Evolutionary conservation across 1,140 invertebrate species (phyloP), one percentile per base, ranked within the genome.

Genomic region (Drosophila sechellia): DNA sequence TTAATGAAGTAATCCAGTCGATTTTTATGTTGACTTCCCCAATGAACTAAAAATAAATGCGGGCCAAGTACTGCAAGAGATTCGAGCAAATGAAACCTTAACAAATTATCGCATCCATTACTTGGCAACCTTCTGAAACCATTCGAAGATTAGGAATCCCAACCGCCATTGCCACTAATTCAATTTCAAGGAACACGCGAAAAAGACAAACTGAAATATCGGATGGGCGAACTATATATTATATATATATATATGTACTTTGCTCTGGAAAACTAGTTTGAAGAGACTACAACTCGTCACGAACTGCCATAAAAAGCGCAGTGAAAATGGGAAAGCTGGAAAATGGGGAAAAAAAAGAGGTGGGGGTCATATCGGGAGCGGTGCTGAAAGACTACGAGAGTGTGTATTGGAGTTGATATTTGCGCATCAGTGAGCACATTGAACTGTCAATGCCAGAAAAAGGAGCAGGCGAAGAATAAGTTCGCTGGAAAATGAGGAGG

Each of bases 361-460:
- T 25, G 42, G 34, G 10, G 20, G 17, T 20, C 22, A 17, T 40
- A n/a, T 5, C n/a, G 58, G 27, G n/a, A 34, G 37, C 11, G 34
- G 5, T 37, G 50, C 34, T 40, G 22, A 20, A 45, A 49, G 48
- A 56, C 61, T 42, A 17, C 31, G 74, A 43, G 53, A 52, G 61
- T 81, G 75, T 87, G 83, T 87, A 87, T 89, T 87, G 83, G 48
- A 84, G 79, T 87, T 90, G 79, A 90, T 84, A 84, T 89, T 90
- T 80, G 77, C 77, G 84, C 89, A 91, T 90, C 87, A 89, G 61
- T 87, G 87, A 64, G 77, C 89, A 84, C 89, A 90, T 90, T 90
- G 84, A 83, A 81, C 83, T 90, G 87, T 90, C 87, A 84, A 81
- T 90, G 79, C 55, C 84, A 84, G 56, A 39, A 59, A 35, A 34